These are phyloP conservation scores for Nemoura dubitans DNA, from an alignment of 2,888 invertebrate species.

Conservation along the genomic window DNA sequence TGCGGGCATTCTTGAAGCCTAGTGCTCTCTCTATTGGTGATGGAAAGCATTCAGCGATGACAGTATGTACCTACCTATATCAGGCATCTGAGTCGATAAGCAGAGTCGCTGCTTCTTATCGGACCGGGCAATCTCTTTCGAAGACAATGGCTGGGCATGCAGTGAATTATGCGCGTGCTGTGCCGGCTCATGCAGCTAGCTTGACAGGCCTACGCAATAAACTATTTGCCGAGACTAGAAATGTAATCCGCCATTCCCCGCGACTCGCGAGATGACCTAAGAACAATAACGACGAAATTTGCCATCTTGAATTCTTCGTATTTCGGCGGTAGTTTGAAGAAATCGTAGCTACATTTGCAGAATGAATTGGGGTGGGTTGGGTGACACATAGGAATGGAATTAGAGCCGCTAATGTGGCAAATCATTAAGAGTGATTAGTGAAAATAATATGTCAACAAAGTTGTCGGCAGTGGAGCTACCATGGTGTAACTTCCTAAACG, in stretches of 20 bases:
- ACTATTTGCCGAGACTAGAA: background rate
- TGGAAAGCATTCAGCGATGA: background rate
- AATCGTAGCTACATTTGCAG: background rate
- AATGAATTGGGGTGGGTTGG: background rate
- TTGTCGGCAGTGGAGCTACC: too few species aligned
- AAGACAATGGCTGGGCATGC: background rate
- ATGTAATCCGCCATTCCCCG: background rate
- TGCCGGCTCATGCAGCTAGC: background rate
- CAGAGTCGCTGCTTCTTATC: background rate
- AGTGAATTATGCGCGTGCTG: background rate
- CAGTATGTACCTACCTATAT: too few species aligned
- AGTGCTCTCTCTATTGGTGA: background rate
- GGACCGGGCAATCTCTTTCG: background rate
- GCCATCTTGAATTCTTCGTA: constrained; percentile 12
- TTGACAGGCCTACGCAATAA: background rate
- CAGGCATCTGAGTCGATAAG: background rate
- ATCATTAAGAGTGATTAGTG: too few species aligned
- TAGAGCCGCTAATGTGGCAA: too few species aligned
- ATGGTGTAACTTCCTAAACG: too few species aligned
- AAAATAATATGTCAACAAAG: too few species aligned
- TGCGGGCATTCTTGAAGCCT: background rate
- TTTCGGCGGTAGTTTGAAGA: constrained; percentile 14
- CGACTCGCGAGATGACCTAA: background rate
- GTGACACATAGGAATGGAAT: too few species aligned
- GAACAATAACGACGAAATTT: background rate